Conservation (phyloP, 2,113 vertebrate genomes). For the Gavialis gangeticus region DNA sequence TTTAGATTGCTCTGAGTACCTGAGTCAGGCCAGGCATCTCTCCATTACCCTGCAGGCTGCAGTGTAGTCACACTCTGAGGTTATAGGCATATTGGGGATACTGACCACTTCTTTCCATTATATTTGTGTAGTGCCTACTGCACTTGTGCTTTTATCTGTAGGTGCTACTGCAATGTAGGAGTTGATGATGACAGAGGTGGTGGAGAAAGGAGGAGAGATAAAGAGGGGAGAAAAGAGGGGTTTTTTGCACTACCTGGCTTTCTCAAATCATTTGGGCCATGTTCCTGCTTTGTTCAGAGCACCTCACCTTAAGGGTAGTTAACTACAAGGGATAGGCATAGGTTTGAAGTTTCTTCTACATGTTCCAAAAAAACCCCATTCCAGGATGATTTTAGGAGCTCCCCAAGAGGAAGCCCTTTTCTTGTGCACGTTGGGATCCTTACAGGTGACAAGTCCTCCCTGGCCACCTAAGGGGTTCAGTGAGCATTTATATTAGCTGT, state of each 20-base stretch:
- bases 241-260: not conserved
- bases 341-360: not conserved
- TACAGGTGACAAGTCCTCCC: not conserved
- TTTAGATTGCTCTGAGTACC: too few relatives aligned
- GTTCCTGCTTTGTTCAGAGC: not conserved
- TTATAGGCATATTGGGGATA: not conserved
- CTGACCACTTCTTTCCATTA: not conserved
- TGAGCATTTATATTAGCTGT: not conserved
- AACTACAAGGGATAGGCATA: rapidly evolving
- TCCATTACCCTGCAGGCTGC: not conserved
- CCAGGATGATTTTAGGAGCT: not conserved
- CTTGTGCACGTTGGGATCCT: not conserved
- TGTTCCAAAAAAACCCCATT: rapidly evolving
- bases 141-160: not conserved
- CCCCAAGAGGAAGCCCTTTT: not conserved
- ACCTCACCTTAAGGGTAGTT: rapidly evolving
- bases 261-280: not conserved
- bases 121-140: not conserved
- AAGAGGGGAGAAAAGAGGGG: not conserved
- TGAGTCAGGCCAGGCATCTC: not conserved
- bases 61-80: not conserved
- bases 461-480: not conserved
- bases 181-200: not conserved
- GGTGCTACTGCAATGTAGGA: not conserved
- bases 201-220: not conserved